Conservation (phyloP, 2,888 invertebrate genomes). For the Erynnis tages region DNA sequence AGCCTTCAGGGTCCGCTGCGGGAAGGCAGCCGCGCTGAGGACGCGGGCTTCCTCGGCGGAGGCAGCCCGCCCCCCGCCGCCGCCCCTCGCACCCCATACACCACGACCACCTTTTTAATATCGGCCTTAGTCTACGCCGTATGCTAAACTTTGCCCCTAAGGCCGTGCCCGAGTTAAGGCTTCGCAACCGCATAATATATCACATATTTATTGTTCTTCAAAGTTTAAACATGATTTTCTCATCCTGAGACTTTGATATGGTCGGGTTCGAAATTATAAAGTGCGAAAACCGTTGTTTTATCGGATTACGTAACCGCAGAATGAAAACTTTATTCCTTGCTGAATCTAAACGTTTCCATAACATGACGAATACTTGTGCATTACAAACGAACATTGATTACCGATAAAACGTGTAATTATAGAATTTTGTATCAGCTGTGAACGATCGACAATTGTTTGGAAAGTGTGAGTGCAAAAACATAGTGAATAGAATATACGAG, state of each 20-base stretch:
- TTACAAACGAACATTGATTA: neutral
- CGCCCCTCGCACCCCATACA: slow-evolving; percentile 45
- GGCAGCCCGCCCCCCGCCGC: slow-evolving; percentile 51
- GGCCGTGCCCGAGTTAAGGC: slow-evolving; percentile 55
- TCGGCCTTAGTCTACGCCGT: slow-evolving; percentile 55
- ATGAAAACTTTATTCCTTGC: slow-evolving; percentile 12
- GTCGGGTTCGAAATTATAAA: slow-evolving; percentile 11
- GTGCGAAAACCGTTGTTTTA: slow-evolving; percentile 17
- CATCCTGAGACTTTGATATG: slow-evolving; percentile 31
- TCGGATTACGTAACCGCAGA: slow-evolving; percentile 9
- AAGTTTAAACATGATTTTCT: slow-evolving; percentile 44
- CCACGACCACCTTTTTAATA: slow-evolving; percentile 64
- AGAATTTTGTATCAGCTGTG: slow-evolving; percentile 6
- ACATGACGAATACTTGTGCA: neutral
- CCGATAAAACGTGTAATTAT: neutral
- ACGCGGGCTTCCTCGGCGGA: slow-evolving; percentile 69
- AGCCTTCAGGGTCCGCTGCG: slow-evolving; percentile 85
- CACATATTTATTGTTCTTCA: slow-evolving; percentile 46
- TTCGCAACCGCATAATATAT: slow-evolving; percentile 37
- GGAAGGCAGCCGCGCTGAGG: slow-evolving; percentile 78
- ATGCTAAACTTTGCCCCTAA: slow-evolving; percentile 63
- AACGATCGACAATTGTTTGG: neutral
- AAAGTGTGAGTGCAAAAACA: slow-evolving; percentile 15
- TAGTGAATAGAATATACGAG: slow-evolving; percentile 9
- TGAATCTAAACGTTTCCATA: slow-evolving; percentile 29